These are phyloP conservation scores for Lepidocyrtoides sp. DNA, from an alignment of 2,888 invertebrate genomes.

Conservation along the genomic window DNA sequence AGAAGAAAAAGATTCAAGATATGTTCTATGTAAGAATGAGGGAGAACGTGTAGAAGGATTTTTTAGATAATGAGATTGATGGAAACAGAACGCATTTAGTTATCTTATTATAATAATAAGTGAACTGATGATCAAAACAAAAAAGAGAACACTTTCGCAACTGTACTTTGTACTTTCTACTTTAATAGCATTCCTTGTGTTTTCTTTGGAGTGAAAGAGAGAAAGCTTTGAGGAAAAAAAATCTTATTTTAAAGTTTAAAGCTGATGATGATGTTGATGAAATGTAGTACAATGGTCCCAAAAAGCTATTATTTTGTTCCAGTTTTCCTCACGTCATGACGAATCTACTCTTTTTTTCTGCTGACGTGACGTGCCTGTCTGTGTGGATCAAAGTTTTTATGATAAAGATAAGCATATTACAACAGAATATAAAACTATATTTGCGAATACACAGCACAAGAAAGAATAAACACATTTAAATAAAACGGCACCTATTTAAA, in stretches of 20 bases:
- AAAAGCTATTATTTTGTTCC: not conserved
- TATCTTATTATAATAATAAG: not conserved
- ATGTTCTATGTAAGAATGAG: not conserved
- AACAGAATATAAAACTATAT: not conserved
- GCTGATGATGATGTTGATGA: no score
- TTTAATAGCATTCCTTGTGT: constrained; percentile 36
- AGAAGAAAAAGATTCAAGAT: not conserved
- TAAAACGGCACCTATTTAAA: not conserved
- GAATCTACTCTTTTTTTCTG: not conserved
- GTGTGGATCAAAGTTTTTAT: constrained; percentile 22
- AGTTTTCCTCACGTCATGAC: constrained; percentile 1
- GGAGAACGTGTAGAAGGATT: not conserved
- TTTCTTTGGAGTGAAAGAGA: not conserved
- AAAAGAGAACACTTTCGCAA: constrained; percentile 34
- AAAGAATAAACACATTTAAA: not conserved
- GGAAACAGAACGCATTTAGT: constrained; percentile 28
- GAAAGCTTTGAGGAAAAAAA: not conserved
- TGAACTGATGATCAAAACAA: not conserved
- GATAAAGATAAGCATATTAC: not conserved
- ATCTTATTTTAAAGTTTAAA: not conserved
- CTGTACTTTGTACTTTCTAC: constrained; percentile 33
- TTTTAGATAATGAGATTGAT: constrained; percentile 27
- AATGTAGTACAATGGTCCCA: not conserved
- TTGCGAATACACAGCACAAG: constrained; percentile 28
- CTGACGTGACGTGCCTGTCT: constrained; percentile 32